Percentiles rank a stretch among this genome's conserved stretches.
phyloP scores from a whole-genome alignment of 2,797 vertebrate species.

The Gallinago stenura region DNA sequence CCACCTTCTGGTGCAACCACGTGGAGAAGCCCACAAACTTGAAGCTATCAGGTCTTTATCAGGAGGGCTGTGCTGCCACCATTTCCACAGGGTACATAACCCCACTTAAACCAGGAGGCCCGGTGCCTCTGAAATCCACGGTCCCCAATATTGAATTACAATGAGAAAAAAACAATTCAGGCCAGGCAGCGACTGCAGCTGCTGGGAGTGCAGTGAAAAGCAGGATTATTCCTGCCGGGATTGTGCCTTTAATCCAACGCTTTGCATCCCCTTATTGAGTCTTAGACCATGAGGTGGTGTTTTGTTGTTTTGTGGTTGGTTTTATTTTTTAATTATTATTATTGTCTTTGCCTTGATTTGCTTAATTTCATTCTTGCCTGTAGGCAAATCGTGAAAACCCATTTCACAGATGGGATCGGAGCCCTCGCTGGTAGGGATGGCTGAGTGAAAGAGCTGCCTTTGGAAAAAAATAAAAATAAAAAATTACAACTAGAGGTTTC shows the following conservation, averaged over 20 bases:
- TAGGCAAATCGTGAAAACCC: not conserved
- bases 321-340: not conserved
- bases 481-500: not conserved
- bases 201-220: not conserved
- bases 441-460: accelerated
- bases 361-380: not conserved
- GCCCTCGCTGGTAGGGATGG: not conserved
- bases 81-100: not conserved
- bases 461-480: not conserved
- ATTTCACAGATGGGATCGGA: not conserved
- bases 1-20: not conserved
- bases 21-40: accelerated
- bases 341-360: not conserved
- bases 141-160: not conserved
- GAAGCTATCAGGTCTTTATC: not conserved
- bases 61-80: accelerated
- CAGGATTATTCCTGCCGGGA: not conserved
- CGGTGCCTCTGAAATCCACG: not conserved
- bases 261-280: not conserved
- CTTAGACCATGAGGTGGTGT: not conserved
- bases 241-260: not conserved
- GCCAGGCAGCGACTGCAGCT: not conserved
- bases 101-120: not conserved
- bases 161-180: not conserved
- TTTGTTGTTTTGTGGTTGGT: too few species aligned